Conservation (phyloP, 2,113 vertebrate species). For the Phoenicopterus ruber region DNA sequence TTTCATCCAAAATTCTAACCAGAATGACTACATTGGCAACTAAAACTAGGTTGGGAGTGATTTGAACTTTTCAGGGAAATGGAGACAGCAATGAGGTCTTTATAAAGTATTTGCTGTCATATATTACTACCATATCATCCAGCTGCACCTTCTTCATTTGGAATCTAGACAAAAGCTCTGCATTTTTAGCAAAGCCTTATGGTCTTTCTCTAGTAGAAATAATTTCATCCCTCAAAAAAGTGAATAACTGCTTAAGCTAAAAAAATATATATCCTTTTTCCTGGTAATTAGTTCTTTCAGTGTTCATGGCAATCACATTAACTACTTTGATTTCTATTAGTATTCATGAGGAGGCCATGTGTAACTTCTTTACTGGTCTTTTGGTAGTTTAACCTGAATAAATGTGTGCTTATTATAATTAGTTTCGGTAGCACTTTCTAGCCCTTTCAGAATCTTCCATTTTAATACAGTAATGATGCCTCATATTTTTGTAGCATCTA, state of each 20-base stretch:
- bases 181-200: background rate
- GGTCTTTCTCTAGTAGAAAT: background rate
- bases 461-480: background rate
- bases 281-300: conserved; percentile 21
- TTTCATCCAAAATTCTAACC: background rate
- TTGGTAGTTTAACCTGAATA: conserved; percentile 25
- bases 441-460: background rate
- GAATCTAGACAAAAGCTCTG: background rate
- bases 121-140: background rate
- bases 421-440: conserved; percentile 15
- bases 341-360: conserved; percentile 14
- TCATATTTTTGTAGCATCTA: background rate
- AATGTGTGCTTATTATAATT: background rate
- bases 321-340: conserved; percentile 30
- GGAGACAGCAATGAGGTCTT: background rate
- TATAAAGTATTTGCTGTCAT: background rate
- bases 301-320: background rate
- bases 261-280: background rate
- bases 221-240: background rate
- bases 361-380: conserved; percentile 31
- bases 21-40: background rate
- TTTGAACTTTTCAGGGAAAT: background rate
- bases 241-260: background rate
- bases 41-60: background rate
- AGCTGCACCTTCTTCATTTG: background rate